Evolutionary conservation across 2,888 invertebrate species (phyloP).

Genomic region (Drosophila mulleri): DNA sequence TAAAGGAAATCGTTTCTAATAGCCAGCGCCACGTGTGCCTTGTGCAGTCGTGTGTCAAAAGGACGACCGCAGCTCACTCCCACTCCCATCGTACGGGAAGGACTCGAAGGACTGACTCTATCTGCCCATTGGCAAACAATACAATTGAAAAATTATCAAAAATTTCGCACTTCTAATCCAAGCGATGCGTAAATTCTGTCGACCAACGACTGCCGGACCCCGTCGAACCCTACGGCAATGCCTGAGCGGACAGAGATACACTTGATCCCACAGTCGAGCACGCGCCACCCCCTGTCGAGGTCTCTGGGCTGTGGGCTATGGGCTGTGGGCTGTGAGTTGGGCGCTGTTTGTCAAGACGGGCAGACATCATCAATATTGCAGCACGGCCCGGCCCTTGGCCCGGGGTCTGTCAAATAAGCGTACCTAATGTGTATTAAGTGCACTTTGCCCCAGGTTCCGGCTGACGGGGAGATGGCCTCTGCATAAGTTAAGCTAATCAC

Average conservation of each 20-base stretch:
- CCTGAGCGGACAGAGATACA: conserved; percentile 71
- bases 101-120: conserved; percentile 15
- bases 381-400: conserved; percentile 32
- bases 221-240: conserved; percentile 49
- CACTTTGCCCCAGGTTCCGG: conserved; percentile 51
- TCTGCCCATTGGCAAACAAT: conserved; percentile 56
- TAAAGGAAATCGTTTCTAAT: conserved; percentile 76
- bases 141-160: conserved; percentile 80
- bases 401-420: conserved; percentile 77
- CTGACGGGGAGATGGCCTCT: conserved; percentile 2
- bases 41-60: conserved; percentile 75
- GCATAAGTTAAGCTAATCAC: conserved; percentile 62
- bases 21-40: conserved; percentile 68
- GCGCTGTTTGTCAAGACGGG: conserved; percentile 31
- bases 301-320: conserved; percentile 17
- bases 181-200: conserved; percentile 56
- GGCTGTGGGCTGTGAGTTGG: conserved; percentile 15
- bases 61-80: conserved; percentile 68
- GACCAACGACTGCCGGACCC: conserved; percentile 53
- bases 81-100: background rate
- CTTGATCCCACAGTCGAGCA: conserved; percentile 62
- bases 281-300: conserved; percentile 48
- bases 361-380: conserved; percentile 76
- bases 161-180: conserved; percentile 72
- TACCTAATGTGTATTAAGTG: conserved; percentile 79